Base-by-base conservation (phyloP, 2,797 vertebrate species). In the Benthosema pterotum region DNA sequence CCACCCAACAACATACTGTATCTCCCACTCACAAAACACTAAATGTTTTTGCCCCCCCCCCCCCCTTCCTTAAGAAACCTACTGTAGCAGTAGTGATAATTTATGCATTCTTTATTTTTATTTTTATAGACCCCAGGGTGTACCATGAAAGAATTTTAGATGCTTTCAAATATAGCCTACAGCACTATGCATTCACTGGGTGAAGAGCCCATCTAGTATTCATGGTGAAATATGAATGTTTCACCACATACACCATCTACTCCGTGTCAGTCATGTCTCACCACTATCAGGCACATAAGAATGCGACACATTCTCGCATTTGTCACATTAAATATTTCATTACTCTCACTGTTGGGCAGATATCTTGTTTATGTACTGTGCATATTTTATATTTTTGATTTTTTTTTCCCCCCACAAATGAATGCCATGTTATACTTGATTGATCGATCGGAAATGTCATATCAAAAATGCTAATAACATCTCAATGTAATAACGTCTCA, bases 321-420 rank as follows among this genome's bases (percentile, higher is more conserved):
- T 87, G 73, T 63, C 70, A 67, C 76, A 70, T 83, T 90, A 69
- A 90, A 87, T 89, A 85, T 89, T 90, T 89, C 47, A 89, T 77
- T 77, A 38, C 2, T 38, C 32, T 8, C 32, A 9, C 32, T 38
- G 32, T 38, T 8, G 32, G 32, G 32, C 32, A 38, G 8, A 38
- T 1, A 38, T 32, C 32, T 38, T 11, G 32, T 38, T n/a, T n/a
- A 38, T 38, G 32, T 38, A 38, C n/a, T n/a, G n/a, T 25, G 5
- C 32, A 38, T 38, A 38, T 38, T 38, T 38, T 38, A 38, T 38
- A 8, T 38, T 38, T 32, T 32, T 32, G 7, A 7, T 32, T 32
- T 11, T 38, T 2, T 32, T 32, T 25, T 32, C 8, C 8, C 1
- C 1, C 8, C 32, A 38, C 11, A 38, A 38, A 38, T 38, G 6